These are phyloP conservation scores for Chiroxiphia lanceolata DNA, from an alignment of 2,797 vertebrate genomes.

Conservation along the genomic window DNA sequence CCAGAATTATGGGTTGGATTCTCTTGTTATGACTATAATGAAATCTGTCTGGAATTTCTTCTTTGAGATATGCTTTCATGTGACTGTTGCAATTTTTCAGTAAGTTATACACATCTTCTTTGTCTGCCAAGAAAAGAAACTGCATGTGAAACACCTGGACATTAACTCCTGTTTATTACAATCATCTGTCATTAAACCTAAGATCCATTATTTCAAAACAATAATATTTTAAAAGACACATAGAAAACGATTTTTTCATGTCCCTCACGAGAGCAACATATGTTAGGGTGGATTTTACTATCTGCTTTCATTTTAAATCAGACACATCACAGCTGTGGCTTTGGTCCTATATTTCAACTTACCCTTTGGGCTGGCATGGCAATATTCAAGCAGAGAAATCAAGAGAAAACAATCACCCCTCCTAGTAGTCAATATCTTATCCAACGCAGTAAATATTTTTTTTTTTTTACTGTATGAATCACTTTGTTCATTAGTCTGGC, in stretches of 20 bases:
- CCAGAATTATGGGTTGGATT: slow-evolving; percentile 87
- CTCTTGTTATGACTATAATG: slow-evolving; percentile 87
- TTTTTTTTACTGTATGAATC: neutral
- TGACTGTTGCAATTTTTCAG: slow-evolving; percentile 80
- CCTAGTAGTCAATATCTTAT: neutral
- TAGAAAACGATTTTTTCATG: neutral
- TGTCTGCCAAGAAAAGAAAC: slow-evolving; percentile 73
- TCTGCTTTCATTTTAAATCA: neutral
- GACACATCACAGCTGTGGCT: neutral
- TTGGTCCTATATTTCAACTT: neutral
- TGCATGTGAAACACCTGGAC: neutral
- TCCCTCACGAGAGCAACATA: neutral
- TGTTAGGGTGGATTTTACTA: neutral
- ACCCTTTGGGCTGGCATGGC: neutral
- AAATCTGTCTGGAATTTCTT: slow-evolving; percentile 85
- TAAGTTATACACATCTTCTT: slow-evolving; percentile 68
- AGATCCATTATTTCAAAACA: neutral
- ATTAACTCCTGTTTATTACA: neutral
- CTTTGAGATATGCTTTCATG: slow-evolving; percentile 89
- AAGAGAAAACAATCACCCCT: neutral
- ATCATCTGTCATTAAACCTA: neutral
- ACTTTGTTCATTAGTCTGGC: neutral
- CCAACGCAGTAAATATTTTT: neutral
- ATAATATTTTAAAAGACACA: neutral
- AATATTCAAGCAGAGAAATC: neutral